A percentile compares a stretch with the other conserved stretches of the same genome.
These are phyloP conservation scores for Pituophis catenifer DNA, from an alignment of 2,113 vertebrate genomes.

Conservation along the genomic window DNA sequence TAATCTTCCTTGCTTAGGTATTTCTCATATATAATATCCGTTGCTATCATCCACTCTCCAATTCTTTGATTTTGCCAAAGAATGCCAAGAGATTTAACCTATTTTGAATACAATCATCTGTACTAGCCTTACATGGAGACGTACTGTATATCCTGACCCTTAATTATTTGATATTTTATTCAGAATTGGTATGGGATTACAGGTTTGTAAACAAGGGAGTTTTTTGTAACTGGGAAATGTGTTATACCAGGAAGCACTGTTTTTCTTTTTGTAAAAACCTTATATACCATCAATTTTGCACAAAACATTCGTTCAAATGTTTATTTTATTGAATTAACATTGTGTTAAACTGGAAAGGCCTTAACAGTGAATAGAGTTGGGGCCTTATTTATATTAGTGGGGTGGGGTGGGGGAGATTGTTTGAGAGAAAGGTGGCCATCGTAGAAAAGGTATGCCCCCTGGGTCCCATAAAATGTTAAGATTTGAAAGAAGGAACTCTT, in stretches of 20 bases:
- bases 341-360: not conserved
- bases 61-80: constrained; percentile 28
- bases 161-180: constrained; percentile 24
- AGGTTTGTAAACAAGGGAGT: no score
- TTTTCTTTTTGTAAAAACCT: constrained; percentile 39
- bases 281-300: constrained; percentile 44
- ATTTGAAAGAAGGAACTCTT: not conserved
- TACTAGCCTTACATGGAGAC: not conserved
- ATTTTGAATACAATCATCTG: constrained; percentile 36
- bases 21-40: constrained; percentile 22
- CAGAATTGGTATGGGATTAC: not conserved
- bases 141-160: not conserved
- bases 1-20: constrained; percentile 48
- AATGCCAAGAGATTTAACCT: constrained; percentile 6
- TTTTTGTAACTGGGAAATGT: not conserved
- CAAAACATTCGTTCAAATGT: constrained; percentile 45
- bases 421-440: not conserved
- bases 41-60: constrained; percentile 36
- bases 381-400: not conserved
- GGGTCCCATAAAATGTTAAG: not conserved
- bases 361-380: not conserved
- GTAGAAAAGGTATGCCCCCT: not conserved
- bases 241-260: constrained; percentile 17
- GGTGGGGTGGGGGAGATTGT: not conserved
- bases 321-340: constrained; percentile 35